A percentile compares a stretch with the other conserved stretches of the same genome.
These are phyloP conservation scores for Gymnocypris eckloni DNA, from an alignment of 2,797 vertebrate genomes.

Conservation along the genomic window DNA sequence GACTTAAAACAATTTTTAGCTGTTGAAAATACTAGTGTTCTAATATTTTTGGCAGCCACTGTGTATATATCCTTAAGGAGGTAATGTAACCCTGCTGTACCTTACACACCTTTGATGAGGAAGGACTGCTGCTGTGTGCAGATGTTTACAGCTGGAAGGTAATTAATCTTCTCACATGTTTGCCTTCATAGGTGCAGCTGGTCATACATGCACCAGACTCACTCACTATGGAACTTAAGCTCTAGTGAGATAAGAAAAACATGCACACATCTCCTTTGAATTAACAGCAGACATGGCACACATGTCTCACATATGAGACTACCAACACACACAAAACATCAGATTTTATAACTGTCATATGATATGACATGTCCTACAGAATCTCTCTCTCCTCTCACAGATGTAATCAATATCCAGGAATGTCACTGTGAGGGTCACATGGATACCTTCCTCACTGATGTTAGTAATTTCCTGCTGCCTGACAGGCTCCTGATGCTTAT, in stretches of 20 bases:
- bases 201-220: neutral
- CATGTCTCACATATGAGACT: conserved; percentile 5
- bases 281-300: conserved; percentile 10
- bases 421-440: conserved; percentile 24
- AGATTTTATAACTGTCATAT: neutral
- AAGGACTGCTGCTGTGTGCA: conserved; percentile 9
- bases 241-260: neutral
- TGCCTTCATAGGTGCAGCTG: neutral
- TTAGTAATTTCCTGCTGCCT: conserved; percentile 30
- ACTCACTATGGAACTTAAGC: neutral
- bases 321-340: neutral
- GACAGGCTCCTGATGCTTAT: conserved; percentile 7
- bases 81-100: neutral
- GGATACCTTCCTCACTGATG: conserved; percentile 11
- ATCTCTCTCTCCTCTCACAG: conserved; percentile 8
- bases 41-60: too few species aligned
- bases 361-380: conserved; percentile 21
- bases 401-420: conserved; percentile 19
- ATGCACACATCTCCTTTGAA: neutral
- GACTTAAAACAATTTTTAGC: too few species aligned
- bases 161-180: conserved; percentile 23
- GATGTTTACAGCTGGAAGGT: conserved; percentile 4
- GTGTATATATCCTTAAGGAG: neutral
- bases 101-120: neutral
- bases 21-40: too few species aligned